These are phyloP conservation scores for Pachymerium ferrugineum DNA, from an alignment of 2,888 invertebrate genomes.

Conservation along the genomic window DNA sequence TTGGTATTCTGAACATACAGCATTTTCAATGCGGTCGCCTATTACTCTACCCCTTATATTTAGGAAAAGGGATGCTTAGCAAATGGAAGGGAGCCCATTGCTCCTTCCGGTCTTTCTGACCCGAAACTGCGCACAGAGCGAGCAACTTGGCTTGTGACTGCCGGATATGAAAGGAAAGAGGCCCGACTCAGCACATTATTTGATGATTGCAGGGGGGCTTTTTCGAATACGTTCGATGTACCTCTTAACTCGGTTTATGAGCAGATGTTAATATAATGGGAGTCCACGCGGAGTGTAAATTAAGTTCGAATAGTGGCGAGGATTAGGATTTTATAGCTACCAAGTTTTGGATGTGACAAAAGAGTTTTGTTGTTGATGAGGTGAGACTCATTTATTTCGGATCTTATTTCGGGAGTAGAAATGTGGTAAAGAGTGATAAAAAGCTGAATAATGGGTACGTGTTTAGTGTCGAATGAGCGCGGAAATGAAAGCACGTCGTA, in stretches of 20 bases:
- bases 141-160: background rate
- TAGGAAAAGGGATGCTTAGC: background rate
- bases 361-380: constrained; percentile 13
- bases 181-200: background rate
- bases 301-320: background rate
- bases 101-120: background rate
- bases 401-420: background rate
- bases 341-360: background rate
- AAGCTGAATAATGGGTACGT: background rate
- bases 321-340: background rate
- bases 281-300: background rate
- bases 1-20: no score
- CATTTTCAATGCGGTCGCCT: background rate
- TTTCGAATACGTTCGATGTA: no score
- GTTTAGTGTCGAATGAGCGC: no score
- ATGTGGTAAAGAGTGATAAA: constrained; percentile 3
- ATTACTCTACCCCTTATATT: background rate
- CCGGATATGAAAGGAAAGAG: background rate
- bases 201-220: background rate
- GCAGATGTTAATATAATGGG: background rate
- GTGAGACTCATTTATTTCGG: background rate
- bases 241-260: background rate
- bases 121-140: background rate
- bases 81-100: background rate
- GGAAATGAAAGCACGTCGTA: constrained; percentile 9